phyloP scores from a whole-genome alignment of 2,113 vertebrate genomes.

The Cryptotis parvus region DNA sequence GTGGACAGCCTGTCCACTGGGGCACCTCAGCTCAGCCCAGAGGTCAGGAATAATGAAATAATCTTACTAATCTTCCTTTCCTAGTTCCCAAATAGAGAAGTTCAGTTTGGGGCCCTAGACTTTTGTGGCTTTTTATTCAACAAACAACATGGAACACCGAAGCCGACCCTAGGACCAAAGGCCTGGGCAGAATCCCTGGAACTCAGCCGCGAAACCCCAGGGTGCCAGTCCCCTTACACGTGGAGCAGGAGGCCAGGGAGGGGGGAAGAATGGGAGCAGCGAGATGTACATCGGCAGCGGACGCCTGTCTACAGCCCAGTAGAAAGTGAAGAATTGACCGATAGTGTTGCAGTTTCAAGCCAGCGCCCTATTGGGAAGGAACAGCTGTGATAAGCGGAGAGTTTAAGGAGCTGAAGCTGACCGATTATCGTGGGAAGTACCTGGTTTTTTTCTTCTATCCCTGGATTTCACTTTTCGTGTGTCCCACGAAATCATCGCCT shows the following conservation, averaged over 20 bases:
- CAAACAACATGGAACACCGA: slow-evolving; percentile 73
- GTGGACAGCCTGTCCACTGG: slow-evolving; percentile 31
- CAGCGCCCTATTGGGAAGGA: slow-evolving; percentile 97
- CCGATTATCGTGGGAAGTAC: slow-evolving; percentile 97
- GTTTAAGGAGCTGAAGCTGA: slow-evolving; percentile 97
- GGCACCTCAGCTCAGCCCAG: slow-evolving; percentile 16
- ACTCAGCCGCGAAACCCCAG: slow-evolving; percentile 3
- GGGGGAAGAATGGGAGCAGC: slow-evolving; percentile 70
- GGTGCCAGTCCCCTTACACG: neutral
- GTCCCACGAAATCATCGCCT: no score
- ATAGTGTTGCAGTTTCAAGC: slow-evolving; percentile 90
- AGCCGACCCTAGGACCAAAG: slow-evolving; percentile 11
- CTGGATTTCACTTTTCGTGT: slow-evolving; percentile 86
- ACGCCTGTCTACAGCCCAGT: neutral
- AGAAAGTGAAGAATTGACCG: slow-evolving; percentile 45
- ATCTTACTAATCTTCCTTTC: neutral
- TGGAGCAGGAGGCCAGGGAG: slow-evolving; percentile 76
- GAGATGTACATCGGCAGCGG: slow-evolving; percentile 53
- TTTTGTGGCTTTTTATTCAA: neutral
- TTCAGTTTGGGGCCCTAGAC: slow-evolving; percentile 4
- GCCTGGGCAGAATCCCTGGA: slow-evolving; percentile 36
- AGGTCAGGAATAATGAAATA: neutral
- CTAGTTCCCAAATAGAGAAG: neutral
- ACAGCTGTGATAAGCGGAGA: slow-evolving; percentile 97
- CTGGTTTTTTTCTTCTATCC: slow-evolving; percentile 99